A percentile compares a stretch with the other conserved stretches of the same genome.
phyloP scores from a whole-genome alignment of 2,113 vertebrate genomes.

The Bubalus kerabau region DNA sequence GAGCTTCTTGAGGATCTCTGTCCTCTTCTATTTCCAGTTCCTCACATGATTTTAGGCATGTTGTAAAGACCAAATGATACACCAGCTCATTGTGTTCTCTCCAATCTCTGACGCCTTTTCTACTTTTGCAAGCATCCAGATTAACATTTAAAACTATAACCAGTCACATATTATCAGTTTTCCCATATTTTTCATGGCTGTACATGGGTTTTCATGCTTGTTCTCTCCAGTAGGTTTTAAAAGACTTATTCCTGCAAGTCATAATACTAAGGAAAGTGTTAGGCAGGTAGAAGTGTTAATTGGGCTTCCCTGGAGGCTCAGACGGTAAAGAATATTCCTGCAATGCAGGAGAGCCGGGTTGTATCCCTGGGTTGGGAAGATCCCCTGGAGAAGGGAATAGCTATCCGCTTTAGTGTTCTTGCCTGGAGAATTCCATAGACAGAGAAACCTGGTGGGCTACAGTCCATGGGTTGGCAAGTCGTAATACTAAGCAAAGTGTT shows the following conservation, averaged over 20 bases:
- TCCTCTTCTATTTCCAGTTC: not conserved
- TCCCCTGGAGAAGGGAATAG: not conserved
- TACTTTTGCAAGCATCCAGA: not conserved
- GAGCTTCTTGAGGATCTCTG: not conserved
- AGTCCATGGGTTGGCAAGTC: not conserved
- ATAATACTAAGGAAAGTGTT: not conserved
- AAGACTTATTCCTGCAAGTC: not conserved
- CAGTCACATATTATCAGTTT: not conserved
- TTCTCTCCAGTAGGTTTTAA: not conserved
- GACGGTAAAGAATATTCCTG: not conserved
- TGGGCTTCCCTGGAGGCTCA: not conserved
- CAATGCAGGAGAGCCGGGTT: not conserved
- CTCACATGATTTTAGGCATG: not conserved
- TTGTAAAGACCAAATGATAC: not conserved
- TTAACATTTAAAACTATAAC: not conserved
- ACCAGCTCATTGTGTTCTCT: not conserved
- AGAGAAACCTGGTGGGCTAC: not conserved
- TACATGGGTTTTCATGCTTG: not conserved
- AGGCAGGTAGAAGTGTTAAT: not conserved
- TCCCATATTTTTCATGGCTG: not conserved
- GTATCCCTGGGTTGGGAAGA: not conserved
- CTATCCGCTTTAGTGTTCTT: not conserved
- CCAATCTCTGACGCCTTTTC: not conserved
- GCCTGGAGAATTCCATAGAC: not conserved
- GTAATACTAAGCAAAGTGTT: not conserved